Base-by-base conservation (phyloP, 2,113 vertebrate genomes). In the Anas platyrhynchos region DNA sequence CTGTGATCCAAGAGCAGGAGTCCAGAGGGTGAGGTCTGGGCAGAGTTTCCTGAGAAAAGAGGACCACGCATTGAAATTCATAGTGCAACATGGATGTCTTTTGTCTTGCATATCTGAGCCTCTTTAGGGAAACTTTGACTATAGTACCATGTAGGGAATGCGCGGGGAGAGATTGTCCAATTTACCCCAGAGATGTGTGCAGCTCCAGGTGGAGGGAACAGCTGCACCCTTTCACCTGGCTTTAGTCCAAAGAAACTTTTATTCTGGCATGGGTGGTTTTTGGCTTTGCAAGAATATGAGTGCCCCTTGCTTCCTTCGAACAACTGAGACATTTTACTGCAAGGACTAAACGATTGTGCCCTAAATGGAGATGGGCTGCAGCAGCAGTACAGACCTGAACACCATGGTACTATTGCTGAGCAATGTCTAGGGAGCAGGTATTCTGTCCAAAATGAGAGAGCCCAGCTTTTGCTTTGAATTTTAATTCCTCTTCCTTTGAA, bases 381-480 rank as follows among this genome's bases (percentile, higher is more conserved):
- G 87, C 56, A 50, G 61, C 78, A 76, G 16, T 7, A 9, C 13
- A 7, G 25, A 54, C 88, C 46, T 59, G 73, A 83, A 72, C 50
- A 31, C 14, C 13, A 17, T 0, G 0, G 32, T 48, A 5, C 34
- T 32, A 36, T 11, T 2, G 15, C 62, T 83, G 43, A 50, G 69
- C 21, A 7, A n/a, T 65, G 84, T 78, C 71, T n/a, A 27, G 56
- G 65, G 61, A 76, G 86, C 68, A 18, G 26, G 8, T 52, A 25
- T 52, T 25, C 23, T 13, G 23, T 55, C 74, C 41, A 32, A 68
- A 44, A 5, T 23, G 16, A 69, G 27, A 44, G 55, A 23, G 21
- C 29, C 29, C 48, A 91, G 27, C 56, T 29, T 58, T 54, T 93
- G 66, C 69, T 59, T 44, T 69, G 15, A n/a, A 36, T 77, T 85